These are phyloP conservation scores for Athrips mouffetella DNA, from an alignment of 2,888 invertebrate species.

Conservation along the genomic window DNA sequence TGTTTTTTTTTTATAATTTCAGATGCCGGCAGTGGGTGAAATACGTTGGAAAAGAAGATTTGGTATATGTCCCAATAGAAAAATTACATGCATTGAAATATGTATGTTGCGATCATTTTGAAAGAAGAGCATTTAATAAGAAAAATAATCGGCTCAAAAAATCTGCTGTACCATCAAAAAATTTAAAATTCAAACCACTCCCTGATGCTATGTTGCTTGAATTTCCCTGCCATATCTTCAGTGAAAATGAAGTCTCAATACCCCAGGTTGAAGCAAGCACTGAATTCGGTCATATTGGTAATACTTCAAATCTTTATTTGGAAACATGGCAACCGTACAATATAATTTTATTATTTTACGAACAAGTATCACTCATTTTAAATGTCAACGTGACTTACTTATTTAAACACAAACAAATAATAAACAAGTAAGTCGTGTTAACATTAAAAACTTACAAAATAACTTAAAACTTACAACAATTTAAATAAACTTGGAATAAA, in stretches of 20 bases:
- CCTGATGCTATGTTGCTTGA: slow-evolving; percentile 1
- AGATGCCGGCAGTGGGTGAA: slow-evolving; percentile 20
- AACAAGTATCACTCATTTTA: background rate
- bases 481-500: background rate
- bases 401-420: background rate
- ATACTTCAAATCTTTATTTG: background rate
- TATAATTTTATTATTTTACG: background rate
- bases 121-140: slow-evolving; percentile 7
- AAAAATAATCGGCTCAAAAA: slow-evolving; percentile 4
- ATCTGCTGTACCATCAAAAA: background rate
- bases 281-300: background rate
- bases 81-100: slow-evolving; percentile 21
- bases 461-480: background rate
- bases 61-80: slow-evolving; percentile 19
- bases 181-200: slow-evolving; percentile 5
- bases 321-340: background rate
- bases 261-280: slow-evolving; percentile 2
- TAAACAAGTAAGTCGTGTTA: background rate
- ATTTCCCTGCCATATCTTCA: slow-evolving; percentile 8
- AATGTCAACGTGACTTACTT: background rate
- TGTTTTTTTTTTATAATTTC: background rate
- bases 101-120: slow-evolving; percentile 10
- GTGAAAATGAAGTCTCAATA: slow-evolving; percentile 1
- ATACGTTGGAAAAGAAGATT: slow-evolving; percentile 18
- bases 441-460: background rate